Percentiles rank a stretch among this genome's conserved stretches.
These are phyloP conservation scores for Chironomus tepperi DNA, from an alignment of 1,140 invertebrate species.

Conservation along the genomic window DNA sequence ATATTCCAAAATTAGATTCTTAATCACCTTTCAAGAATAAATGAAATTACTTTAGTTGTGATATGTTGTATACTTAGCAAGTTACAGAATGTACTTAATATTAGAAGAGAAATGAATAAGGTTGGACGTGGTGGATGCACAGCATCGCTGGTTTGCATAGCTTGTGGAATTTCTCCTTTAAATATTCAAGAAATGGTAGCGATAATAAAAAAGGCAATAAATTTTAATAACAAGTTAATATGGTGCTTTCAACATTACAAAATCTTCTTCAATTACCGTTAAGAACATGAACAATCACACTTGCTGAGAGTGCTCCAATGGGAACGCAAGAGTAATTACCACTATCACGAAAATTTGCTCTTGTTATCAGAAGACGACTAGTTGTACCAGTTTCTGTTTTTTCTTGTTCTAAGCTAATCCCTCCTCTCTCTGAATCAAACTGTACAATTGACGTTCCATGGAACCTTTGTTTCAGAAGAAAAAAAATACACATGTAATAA, in stretches of 20 bases:
- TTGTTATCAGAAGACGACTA: constrained; percentile 78
- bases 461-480: constrained; percentile 44
- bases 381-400: constrained; percentile 81
- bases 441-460: constrained; percentile 71
- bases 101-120: neutral
- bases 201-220: neutral
- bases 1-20: neutral
- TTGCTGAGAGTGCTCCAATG: constrained; percentile 77
- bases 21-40: neutral
- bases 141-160: constrained; percentile 17
- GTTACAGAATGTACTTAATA: constrained; percentile 10
- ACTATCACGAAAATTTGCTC: constrained; percentile 73
- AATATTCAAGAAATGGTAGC: neutral
- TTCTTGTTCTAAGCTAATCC: constrained; percentile 84
- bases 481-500: neutral
- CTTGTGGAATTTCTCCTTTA: neutral
- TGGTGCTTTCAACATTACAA: neutral
- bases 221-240: constrained; percentile 10
- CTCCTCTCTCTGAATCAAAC: constrained; percentile 78
- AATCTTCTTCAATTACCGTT: constrained; percentile 57
- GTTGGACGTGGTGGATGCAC: constrained; percentile 5
- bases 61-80: constrained; percentile 18
- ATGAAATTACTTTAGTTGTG: neutral
- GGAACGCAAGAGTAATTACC: constrained; percentile 85
- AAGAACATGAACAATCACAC: constrained; percentile 78